Conservation (phyloP, 2,888 invertebrate genomes). For the Toxonevra muliebris region DNA sequence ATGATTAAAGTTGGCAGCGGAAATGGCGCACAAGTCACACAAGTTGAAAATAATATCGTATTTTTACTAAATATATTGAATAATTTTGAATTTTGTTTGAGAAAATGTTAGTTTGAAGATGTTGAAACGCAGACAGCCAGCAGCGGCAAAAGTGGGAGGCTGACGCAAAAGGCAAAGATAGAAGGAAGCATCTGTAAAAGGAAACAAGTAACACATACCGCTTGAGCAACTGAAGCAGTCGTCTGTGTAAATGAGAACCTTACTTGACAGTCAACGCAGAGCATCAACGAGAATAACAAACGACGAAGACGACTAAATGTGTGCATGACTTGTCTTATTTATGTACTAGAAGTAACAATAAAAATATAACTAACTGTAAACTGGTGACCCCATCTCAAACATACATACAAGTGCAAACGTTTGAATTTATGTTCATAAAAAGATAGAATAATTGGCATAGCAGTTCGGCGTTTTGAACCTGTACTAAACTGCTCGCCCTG, state of each 20-base stretch:
- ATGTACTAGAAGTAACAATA: too few species aligned
- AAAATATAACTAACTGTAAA: too few species aligned
- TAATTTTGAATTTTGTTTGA: conserved; percentile 34
- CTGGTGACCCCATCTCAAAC: too few species aligned
- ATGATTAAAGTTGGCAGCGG: conserved; percentile 28
- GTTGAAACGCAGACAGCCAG: conserved; percentile 6
- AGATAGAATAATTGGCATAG: too few species aligned
- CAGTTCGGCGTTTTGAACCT: too few species aligned
- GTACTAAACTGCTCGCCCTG: too few species aligned
- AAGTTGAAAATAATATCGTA: conserved; percentile 41
- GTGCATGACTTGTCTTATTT: too few species aligned
- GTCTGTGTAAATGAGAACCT: conserved; percentile 29
- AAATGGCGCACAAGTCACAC: conserved; percentile 38
- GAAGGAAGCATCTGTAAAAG: conserved; percentile 22
- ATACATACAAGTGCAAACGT: too few species aligned
- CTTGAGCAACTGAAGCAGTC: conserved; percentile 28
- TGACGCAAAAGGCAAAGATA: conserved; percentile 11
- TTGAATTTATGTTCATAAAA: too few species aligned
- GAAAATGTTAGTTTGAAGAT: conserved; percentile 16
- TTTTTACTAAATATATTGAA: conserved; percentile 36
- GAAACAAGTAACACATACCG: conserved; percentile 25
- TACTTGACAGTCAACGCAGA: too few species aligned
- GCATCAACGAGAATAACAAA: too few species aligned
- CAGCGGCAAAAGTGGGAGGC: conserved; percentile 1
- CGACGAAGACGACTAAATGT: too few species aligned